Evolutionary conservation across 2,888 invertebrate genomes (phyloP), one percentile per base, ranked within the genome.

Genomic region (Coelinius sp.): DNA sequence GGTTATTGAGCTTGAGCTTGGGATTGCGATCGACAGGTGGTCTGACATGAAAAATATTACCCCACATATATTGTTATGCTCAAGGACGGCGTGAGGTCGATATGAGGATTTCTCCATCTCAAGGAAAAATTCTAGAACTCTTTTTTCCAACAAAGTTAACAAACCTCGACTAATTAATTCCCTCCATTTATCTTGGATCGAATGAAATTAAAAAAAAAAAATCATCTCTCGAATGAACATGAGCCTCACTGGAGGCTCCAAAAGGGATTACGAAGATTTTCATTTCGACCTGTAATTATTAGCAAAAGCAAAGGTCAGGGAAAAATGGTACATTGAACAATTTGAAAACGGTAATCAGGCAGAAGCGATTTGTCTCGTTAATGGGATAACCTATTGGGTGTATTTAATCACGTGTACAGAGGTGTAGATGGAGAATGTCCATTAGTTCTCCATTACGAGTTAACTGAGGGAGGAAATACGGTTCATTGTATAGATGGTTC

Each of bases 1-100:
- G n/a, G n/a, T 17, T 31, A 8, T 59, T 7, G 31, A 14, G 31
- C 14, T 59, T 27, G 7, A 49, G 8, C 14, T 31, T 31, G 17
- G 12, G 12, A 27, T 59, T 59, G 31, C 20, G n/a, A 59, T 14
- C 31, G 59, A 59, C 59, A 59, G 59, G 59, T 59, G 59, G 59
- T 12, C n/a, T n/a, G 41, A 41, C 41, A n/a, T 1, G n/a, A 41
- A 1, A 41, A 10, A n/a, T 41, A 41, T 41, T n/a, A n/a, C 27
- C 25, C 27, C 49, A 49, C 7, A 52, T 22, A 22, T n/a, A 22
- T 49, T 24, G 6, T 12, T 41, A 41, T 1, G n/a, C n/a, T 1
- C 10, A 41, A n/a, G 41, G 1, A 41, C n/a, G n/a, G 12, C 41
- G n/a, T n/a, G n/a, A 38, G 10, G 10, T 38, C 38, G 38, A 38